Conservation (phyloP, 2,113 vertebrate species). For the Aspiorhynchus laticeps region DNA sequence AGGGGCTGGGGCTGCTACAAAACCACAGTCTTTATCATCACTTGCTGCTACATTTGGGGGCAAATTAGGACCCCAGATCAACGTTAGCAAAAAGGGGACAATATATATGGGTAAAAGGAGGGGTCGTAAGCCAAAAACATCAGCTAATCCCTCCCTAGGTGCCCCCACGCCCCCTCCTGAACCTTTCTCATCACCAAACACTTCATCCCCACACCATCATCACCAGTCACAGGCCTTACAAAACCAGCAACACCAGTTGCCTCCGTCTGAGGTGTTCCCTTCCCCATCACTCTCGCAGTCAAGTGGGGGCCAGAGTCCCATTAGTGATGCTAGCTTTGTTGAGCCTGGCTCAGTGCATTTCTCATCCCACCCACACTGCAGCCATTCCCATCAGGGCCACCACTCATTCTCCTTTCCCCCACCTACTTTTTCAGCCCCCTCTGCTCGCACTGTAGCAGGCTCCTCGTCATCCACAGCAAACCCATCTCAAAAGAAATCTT, state of each 20-base stretch:
- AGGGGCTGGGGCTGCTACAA: conserved; percentile 74
- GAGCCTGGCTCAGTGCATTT: conserved; percentile 94
- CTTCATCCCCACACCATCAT: conserved; percentile 76
- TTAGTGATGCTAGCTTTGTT: conserved; percentile 92
- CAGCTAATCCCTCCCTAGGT: conserved; percentile 39
- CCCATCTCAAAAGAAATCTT: conserved; percentile 75
- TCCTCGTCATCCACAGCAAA: conserved; percentile 53
- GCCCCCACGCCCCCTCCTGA: conserved; percentile 66
- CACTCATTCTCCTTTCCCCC: conserved; percentile 76
- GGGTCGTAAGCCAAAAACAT: conserved; percentile 94
- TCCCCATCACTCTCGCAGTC: conserved; percentile 91
- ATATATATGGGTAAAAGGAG: conserved; percentile 99
- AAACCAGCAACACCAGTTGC: conserved; percentile 78
- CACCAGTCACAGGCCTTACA: conserved; percentile 73
- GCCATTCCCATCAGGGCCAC: conserved; percentile 72
- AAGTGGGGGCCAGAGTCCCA: conserved; percentile 93
- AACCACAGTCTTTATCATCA: conserved; percentile 85
- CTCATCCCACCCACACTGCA: conserved; percentile 73
- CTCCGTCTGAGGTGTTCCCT: conserved; percentile 83
- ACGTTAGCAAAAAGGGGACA: conserved; percentile 99
- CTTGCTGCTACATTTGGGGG: conserved; percentile 93
- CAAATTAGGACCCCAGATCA: conserved; percentile 95
- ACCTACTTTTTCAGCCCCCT: conserved; percentile 77
- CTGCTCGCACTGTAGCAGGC: conserved; percentile 67
- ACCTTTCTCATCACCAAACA: conserved; percentile 74